Conservation (phyloP, 2,888 invertebrate genomes). For the Auanema freiburgensis region DNA sequence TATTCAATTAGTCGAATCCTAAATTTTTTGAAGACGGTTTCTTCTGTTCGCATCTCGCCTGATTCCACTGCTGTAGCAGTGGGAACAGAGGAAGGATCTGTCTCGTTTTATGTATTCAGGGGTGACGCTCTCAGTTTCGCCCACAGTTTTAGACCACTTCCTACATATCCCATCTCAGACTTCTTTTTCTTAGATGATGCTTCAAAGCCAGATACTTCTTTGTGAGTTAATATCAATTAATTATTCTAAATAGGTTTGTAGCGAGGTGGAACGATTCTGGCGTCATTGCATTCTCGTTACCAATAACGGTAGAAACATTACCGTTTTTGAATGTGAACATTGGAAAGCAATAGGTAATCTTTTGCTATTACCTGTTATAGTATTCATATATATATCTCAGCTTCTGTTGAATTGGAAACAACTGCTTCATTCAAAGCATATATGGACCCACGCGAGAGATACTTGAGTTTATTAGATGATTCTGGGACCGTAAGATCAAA, state of each 20-base stretch:
- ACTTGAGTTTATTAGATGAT: slow-evolving; percentile 78
- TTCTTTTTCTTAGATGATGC: slow-evolving; percentile 57
- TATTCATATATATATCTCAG: too few species aligned
- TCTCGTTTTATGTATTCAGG: slow-evolving; percentile 55
- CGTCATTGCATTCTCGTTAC: slow-evolving; percentile 72
- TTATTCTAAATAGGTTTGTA: slow-evolving; percentile 12
- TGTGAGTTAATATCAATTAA: too few species aligned
- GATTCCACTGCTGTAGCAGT: slow-evolving; percentile 58
- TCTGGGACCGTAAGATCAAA: slow-evolving; percentile 73
- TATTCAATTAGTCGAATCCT: too few species aligned
- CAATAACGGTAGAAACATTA: slow-evolving; percentile 46
- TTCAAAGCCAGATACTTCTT: not conserved
- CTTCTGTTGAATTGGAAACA: slow-evolving; percentile 48
- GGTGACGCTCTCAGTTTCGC: slow-evolving; percentile 38
- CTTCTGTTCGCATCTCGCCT: slow-evolving; percentile 51
- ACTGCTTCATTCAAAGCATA: slow-evolving; percentile 72
- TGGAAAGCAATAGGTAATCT: slow-evolving; percentile 76
- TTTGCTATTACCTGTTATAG: too few species aligned
- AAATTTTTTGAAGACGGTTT: too few species aligned
- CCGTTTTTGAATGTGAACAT: slow-evolving; percentile 69
- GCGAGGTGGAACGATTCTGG: slow-evolving; percentile 60
- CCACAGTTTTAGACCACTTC: slow-evolving; percentile 44
- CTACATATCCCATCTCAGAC: slow-evolving; percentile 35
- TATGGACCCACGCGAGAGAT: slow-evolving; percentile 19
- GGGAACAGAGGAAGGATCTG: slow-evolving; percentile 37